Conservation (phyloP, 2,113 vertebrate genomes). For the Sinocyclocheilus grahami region DNA sequence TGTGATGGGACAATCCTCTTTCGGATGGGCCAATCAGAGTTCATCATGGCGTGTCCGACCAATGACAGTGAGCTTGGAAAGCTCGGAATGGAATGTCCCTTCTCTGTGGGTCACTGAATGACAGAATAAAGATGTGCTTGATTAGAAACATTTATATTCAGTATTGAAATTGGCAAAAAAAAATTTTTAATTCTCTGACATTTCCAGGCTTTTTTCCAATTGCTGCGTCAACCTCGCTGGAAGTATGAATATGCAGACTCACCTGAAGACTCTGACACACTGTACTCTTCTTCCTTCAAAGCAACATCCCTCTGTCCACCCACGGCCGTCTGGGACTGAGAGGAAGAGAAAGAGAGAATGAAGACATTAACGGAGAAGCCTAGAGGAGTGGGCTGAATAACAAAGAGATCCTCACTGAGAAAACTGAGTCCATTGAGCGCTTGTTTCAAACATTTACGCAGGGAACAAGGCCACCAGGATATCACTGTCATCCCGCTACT, state of each 20-base stretch:
- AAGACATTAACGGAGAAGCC: conserved; percentile 12
- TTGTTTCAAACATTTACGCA: conserved; percentile 9
- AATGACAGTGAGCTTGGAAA: conserved; percentile 85
- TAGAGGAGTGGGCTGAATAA: conserved; percentile 38
- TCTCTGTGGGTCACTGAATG: conserved; percentile 85
- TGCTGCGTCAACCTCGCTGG: background rate
- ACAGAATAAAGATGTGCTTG: conserved; percentile 35
- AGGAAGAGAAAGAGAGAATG: conserved; percentile 19
- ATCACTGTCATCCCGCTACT: background rate
- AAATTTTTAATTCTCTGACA: background rate
- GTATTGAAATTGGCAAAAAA: background rate
- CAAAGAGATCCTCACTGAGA: background rate
- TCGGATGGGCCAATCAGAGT: conserved; percentile 75
- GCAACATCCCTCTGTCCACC: conserved; percentile 81
- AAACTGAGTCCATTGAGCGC: conserved; percentile 20
- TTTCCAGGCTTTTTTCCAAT: background rate
- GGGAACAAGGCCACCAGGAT: background rate
- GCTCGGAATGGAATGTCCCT: conserved; percentile 87
- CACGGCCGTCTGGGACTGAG: conserved; percentile 83
- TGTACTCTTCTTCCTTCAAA: conserved; percentile 87
- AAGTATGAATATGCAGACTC: conserved; percentile 41
- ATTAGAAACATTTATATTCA: background rate
- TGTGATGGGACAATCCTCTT: conserved; percentile 23
- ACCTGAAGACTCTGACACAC: conserved; percentile 87
- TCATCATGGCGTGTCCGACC: conserved; percentile 79